Conservation (phyloP, 2,113 vertebrate genomes). For the Melanerpes aurifrons region DNA sequence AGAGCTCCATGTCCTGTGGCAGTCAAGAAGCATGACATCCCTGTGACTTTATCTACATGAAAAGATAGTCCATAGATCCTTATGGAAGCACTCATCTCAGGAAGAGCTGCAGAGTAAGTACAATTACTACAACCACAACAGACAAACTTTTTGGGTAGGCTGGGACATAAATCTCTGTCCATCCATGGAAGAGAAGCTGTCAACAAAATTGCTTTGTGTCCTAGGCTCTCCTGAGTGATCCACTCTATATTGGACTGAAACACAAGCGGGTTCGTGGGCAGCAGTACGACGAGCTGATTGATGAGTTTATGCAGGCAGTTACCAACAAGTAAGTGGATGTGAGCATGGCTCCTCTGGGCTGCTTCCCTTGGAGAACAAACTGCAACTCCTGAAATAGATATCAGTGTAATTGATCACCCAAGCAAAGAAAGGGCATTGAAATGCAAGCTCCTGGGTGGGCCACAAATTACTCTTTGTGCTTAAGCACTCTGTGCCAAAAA, state of each 20-base stretch:
- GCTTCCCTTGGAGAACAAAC: slow-evolving; percentile 32
- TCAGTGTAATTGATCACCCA: neutral
- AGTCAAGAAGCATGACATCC: neutral
- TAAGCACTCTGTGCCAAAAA: neutral
- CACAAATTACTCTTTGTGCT: slow-evolving; percentile 14
- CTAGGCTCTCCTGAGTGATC: slow-evolving; percentile 90
- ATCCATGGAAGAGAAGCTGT: neutral
- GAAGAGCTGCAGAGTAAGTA: neutral
- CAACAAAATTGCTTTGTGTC: slow-evolving; percentile 61
- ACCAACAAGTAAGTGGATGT: slow-evolving; percentile 88
- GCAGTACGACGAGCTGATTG: slow-evolving; percentile 91
- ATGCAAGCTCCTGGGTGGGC: slow-evolving; percentile 28
- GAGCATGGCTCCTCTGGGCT: slow-evolving; percentile 2
- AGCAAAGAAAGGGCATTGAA: slow-evolving; percentile 30
- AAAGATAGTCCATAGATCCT: neutral
- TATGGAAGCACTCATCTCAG: neutral
- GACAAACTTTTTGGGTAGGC: neutral
- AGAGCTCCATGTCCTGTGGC: neutral
- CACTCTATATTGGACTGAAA: slow-evolving; percentile 95
- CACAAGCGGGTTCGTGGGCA: slow-evolving; percentile 92
- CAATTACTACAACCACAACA: neutral
- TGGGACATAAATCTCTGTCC: neutral
- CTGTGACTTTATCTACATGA: neutral
- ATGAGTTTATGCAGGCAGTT: slow-evolving; percentile 97
- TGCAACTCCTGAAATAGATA: slow-evolving; percentile 41